A percentile compares a stretch with the other conserved stretches of the same genome.
These are phyloP conservation scores for Platycheirus rosarum DNA, from an alignment of 2,888 invertebrate species.

Conservation along the genomic window DNA sequence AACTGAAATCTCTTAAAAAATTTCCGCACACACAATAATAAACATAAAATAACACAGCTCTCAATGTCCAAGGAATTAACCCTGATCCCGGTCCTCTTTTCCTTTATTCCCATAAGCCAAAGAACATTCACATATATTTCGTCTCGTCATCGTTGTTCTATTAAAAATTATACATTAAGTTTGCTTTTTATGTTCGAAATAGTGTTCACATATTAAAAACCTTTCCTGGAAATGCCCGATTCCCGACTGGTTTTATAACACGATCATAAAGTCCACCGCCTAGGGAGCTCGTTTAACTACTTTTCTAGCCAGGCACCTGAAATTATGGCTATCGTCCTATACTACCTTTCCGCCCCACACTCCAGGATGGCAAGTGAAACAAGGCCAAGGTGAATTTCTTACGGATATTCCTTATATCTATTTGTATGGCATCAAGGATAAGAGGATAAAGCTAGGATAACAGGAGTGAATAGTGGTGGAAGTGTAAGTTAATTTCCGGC, in stretches of 20 bases:
- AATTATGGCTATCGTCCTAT: conserved; percentile 44
- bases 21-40: no score
- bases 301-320: conserved; percentile 58
- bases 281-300: conserved; percentile 55
- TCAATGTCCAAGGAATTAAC: conserved; percentile 19
- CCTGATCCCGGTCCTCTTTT: no score
- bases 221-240: conserved; percentile 34
- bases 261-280: conserved; percentile 60
- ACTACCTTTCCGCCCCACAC: not conserved
- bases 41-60: no score
- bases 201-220: conserved; percentile 62
- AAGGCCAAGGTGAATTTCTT: conserved; percentile 44
- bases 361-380: conserved; percentile 3
- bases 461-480: conserved; percentile 29
- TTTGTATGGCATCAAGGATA: conserved; percentile 33
- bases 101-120: not conserved
- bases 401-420: not conserved
- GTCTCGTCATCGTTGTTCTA: not conserved
- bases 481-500: conserved; percentile 65
- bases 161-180: conserved; percentile 47
- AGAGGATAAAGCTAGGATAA: conserved; percentile 11
- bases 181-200: conserved; percentile 43
- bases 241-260: conserved; percentile 61
- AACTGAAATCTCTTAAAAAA: no score
- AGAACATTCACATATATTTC: not conserved